Evolutionary conservation across 2,113 vertebrate species (phyloP), one percentile per base, ranked within the genome.

Genomic region (Pterocles gutturalis): DNA sequence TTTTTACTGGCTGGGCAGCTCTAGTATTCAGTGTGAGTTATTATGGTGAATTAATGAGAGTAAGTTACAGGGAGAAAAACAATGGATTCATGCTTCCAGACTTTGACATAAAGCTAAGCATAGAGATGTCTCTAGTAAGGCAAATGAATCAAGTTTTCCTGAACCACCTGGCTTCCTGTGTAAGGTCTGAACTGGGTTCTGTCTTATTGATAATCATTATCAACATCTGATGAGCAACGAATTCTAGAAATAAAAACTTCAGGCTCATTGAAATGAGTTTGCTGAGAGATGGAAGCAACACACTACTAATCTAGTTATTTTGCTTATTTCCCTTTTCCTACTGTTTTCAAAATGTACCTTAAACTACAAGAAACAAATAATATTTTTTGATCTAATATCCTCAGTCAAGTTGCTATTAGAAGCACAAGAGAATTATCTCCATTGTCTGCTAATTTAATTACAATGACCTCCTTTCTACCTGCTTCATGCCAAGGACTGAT

Each of bases 401-500:
- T 92, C 43, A 54, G 36, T 66, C 60, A 64, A 83, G 20, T 80
- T 26, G 6, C n/a, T 93, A 17, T 92, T 83, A 93, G 38, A 75
- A 78, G 84, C 18, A 70, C 38, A 76, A 33, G 31, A 81, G 33
- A 86, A 90, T 92, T 94, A 70, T 66, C 46, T 88, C 33, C 31
- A 69, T 87, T 90, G 67, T 64, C 79, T 90, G 21, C 43, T 89
- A 87, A 87, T 90, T 93, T 92, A 91, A 78, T 75, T 19, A 43
- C 76, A 80, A 18, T 96, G 79, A 86, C 78, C 67, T 83, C 62
- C 54, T 91, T 92, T 62, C 9, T 9, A 17, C 9, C 29, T 67
- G 11, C 6, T 85, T 71, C 25, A 72, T 71, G 15, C 9, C 34
- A 67, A 67, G 16, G 26, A 91, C 61, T 88, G 48, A 13, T 3